phyloP scores from a whole-genome alignment of 2,113 vertebrate species.

The Cynoglossus semilaevis region DNA sequence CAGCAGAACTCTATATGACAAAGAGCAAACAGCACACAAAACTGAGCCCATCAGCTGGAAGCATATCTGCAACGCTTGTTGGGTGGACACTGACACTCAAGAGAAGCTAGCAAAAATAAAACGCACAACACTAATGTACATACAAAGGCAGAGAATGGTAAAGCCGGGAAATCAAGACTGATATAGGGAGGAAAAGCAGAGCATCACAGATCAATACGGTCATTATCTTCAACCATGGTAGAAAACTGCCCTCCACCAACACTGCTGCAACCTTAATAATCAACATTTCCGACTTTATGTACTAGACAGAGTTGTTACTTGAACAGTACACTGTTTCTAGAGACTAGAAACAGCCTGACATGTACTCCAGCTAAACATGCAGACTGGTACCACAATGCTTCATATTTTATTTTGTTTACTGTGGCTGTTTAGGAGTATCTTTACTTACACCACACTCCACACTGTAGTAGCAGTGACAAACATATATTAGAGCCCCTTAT shows the following conservation, averaged over 20 bases:
- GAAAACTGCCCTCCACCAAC: conserved; percentile 13
- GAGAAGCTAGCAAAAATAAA: conserved; percentile 51
- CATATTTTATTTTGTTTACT: background rate
- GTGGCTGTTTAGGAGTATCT: no score
- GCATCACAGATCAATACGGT: conserved; percentile 32
- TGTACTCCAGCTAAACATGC: background rate
- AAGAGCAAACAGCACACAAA: conserved; percentile 67
- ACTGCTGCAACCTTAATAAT: conserved; percentile 4
- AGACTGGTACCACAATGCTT: background rate
- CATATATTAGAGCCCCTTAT: no score
- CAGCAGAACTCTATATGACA: conserved; percentile 75
- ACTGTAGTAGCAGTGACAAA: no score
- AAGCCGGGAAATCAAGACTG: conserved; percentile 3
- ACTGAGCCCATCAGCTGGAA: conserved; percentile 56
- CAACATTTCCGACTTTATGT: background rate
- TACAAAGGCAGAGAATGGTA: background rate
- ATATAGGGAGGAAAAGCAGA: background rate
- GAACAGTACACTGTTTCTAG: background rate
- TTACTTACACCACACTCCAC: no score
- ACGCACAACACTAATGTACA: conserved; percentile 28
- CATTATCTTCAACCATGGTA: conserved; percentile 9
- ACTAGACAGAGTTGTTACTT: background rate
- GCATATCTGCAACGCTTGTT: conserved; percentile 49
- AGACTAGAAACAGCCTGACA: background rate
- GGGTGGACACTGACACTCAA: conserved; percentile 31